Conservation (phyloP, 2,113 vertebrate species). For the Nycticryphes semicollaris region DNA sequence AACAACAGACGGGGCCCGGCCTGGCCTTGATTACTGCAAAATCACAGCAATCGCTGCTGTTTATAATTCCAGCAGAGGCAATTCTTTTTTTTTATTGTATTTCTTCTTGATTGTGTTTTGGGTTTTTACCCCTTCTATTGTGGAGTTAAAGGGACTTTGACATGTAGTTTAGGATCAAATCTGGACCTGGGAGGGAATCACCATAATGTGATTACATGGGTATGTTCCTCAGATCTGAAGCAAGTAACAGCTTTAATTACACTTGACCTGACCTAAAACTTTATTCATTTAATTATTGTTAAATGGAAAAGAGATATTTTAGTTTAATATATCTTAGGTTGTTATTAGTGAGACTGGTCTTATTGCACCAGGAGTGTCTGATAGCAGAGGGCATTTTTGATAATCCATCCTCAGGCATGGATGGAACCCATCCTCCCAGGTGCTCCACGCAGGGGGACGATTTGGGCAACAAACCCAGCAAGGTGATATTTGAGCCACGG, state of each 20-base stretch:
- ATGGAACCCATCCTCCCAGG: background rate
- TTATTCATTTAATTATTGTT: background rate
- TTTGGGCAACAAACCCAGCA: background rate
- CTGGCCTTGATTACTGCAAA: slow-evolving; percentile 68
- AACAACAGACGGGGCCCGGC: background rate
- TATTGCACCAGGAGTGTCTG: background rate
- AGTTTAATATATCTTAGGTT: background rate
- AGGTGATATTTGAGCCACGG: fast-evolving
- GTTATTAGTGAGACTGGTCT: background rate
- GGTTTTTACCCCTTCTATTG: background rate
- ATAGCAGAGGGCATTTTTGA: background rate
- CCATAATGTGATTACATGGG: background rate
- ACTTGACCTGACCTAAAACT: background rate
- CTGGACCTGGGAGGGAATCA: background rate
- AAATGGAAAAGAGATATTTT: background rate
- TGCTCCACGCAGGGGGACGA: fast-evolving
- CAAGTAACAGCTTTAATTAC: background rate
- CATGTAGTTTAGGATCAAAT: background rate
- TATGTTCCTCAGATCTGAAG: background rate
- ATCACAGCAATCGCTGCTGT: slow-evolving; percentile 55
- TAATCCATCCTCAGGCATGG: background rate
- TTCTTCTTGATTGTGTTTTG: slow-evolving; percentile 42
- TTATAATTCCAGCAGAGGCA: slow-evolving; percentile 53
- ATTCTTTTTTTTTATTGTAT: background rate
- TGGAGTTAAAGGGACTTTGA: slow-evolving; percentile 40